Conservation (phyloP, 2,797 vertebrate species). For the Presbytis comata region DNA sequence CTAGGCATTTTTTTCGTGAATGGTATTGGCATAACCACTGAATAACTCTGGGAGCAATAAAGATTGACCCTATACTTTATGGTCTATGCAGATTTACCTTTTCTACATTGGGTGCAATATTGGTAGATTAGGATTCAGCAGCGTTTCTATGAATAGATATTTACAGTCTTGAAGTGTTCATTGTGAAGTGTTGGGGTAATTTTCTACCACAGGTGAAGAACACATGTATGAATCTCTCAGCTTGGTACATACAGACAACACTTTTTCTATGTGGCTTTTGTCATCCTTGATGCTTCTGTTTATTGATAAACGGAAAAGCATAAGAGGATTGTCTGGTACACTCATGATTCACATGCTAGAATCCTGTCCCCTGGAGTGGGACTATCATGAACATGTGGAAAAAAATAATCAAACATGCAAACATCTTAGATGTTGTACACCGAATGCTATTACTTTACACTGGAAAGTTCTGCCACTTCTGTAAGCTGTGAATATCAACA, state of each 20-base stretch:
- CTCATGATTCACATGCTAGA: not conserved
- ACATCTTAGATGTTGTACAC: not conserved
- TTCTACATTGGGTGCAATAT: not conserved
- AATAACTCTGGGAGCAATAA: not conserved
- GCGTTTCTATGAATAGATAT: not conserved
- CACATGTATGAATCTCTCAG: not conserved
- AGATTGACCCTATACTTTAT: not conserved
- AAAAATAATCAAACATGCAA: not conserved
- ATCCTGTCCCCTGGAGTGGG: not conserved
- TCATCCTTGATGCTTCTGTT: not conserved
- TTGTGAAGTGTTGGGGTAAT: not conserved
- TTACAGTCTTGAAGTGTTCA: not conserved
- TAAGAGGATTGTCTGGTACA: not conserved
- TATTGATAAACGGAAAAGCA: not conserved
- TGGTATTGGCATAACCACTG: not conserved
- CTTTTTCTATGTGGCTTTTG: not conserved
- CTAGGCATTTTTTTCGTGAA: not conserved
- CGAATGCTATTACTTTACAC: not conserved
- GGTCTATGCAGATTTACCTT: not conserved
- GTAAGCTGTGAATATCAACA: not conserved
- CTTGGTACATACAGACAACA: fast-evolving
- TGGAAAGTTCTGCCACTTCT: not conserved
- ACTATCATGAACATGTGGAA: not conserved
- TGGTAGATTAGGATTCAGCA: not conserved
- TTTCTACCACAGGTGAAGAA: not conserved